Conservation (phyloP, 2,113 vertebrate genomes). For the Cephalopterus ornatus region DNA sequence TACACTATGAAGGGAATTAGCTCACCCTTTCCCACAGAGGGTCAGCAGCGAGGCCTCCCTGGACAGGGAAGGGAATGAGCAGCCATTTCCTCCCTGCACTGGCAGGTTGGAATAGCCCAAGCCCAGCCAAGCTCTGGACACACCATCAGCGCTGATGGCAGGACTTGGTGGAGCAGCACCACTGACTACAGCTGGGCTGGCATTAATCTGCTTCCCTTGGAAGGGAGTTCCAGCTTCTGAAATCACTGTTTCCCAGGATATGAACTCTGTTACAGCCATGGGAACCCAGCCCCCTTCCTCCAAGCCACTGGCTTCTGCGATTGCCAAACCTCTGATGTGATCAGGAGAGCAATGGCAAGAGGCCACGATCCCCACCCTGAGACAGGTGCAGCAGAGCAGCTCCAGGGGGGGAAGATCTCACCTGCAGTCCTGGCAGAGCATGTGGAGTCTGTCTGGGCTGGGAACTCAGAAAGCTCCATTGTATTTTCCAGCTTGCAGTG, state of each 20-base stretch:
- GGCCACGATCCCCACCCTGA: background rate
- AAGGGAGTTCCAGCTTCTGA: background rate
- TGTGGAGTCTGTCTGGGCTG: background rate
- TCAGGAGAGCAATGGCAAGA: background rate
- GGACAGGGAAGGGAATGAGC: background rate
- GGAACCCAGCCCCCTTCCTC: background rate
- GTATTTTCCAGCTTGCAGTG: background rate
- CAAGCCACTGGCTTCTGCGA: background rate
- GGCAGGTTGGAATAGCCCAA: background rate
- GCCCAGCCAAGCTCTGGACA: background rate
- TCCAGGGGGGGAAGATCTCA: background rate
- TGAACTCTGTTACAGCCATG: background rate
- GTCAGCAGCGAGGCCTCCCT: conserved; percentile 60
- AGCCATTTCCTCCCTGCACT: background rate
- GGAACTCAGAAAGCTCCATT: conserved; percentile 20
- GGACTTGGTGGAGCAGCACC: background rate
- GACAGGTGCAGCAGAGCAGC: background rate
- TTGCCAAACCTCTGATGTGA: background rate
- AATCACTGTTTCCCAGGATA: background rate
- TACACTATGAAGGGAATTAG: conserved; percentile 47
- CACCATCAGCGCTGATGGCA: background rate
- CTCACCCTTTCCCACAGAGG: conserved; percentile 69
- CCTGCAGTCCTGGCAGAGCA: conserved; percentile 62
- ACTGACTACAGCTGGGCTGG: background rate
- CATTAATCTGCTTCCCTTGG: background rate